phyloP scores from a whole-genome alignment of 2,888 invertebrate species.

The Osmoderma eremita region DNA sequence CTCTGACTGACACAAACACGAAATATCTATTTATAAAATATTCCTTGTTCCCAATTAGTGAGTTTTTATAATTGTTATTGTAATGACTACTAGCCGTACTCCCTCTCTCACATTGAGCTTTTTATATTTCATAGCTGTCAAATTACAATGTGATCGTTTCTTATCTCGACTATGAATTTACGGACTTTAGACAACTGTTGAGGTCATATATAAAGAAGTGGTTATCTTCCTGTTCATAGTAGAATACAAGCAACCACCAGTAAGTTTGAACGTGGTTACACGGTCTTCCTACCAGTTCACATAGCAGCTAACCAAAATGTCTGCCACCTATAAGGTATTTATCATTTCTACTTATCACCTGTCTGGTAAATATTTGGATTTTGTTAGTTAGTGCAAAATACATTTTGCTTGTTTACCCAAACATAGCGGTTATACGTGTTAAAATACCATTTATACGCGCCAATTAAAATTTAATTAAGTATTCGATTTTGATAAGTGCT shows the following conservation, averaged over 20 bases:
- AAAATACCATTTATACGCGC: background rate
- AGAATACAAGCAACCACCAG: constrained; percentile 21
- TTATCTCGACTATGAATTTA: constrained; percentile 29
- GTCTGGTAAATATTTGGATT: background rate
- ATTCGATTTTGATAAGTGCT: background rate
- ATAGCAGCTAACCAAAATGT: constrained; percentile 14
- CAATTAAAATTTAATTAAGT: constrained; percentile 8
- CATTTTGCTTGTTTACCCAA: background rate
- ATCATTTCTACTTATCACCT: constrained; percentile 1
- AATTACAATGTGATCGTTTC: constrained; percentile 25
- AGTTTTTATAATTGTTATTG: constrained; percentile 9
- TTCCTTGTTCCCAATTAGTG: constrained; percentile 11
- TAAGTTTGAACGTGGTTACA: background rate
- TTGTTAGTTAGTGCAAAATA: background rate
- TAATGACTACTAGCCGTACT: constrained; percentile 3
- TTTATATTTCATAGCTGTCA: constrained; percentile 8
- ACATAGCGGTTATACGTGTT: background rate
- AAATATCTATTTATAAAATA: constrained; percentile 7
- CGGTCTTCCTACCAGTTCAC: background rate
- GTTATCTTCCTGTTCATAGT: constrained; percentile 30
- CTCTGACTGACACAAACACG: constrained; percentile 2
- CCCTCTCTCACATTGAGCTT: constrained; percentile 5
- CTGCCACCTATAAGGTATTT: constrained; percentile 29
- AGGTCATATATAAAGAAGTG: constrained; percentile 30
- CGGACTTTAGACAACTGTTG: constrained; percentile 32